Percentiles rank a stretch among this genome's conserved stretches.
phyloP scores from a whole-genome alignment of 2,797 vertebrate genomes.

The Spinus olivaceus region DNA sequence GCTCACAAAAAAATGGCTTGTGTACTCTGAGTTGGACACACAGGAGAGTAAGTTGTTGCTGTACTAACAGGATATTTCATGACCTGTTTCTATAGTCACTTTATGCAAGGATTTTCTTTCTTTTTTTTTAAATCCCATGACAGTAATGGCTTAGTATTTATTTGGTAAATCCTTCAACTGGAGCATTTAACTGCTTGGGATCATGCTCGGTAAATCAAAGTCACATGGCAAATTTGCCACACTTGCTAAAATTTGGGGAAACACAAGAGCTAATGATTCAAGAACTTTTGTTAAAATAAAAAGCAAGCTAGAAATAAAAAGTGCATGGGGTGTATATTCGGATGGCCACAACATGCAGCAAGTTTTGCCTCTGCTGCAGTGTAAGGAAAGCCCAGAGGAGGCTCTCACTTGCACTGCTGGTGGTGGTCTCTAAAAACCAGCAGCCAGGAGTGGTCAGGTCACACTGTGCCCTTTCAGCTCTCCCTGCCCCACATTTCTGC shows the following conservation, averaged over 20 bases:
- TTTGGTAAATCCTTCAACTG: neutral
- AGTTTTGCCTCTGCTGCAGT: neutral
- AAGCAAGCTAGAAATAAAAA: neutral
- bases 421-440: neutral
- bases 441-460: neutral
- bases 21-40: neutral
- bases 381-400: neutral
- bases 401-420: neutral
- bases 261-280: neutral
- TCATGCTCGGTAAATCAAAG: neutral
- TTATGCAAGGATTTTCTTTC: neutral
- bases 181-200: neutral
- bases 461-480: fast-evolving
- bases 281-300: neutral
- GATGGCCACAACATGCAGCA: neutral
- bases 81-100: neutral
- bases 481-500: neutral
- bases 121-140: neutral
- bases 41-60: neutral
- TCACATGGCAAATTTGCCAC: neutral
- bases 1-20: neutral
- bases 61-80: neutral
- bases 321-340: neutral
- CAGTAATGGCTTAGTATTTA: neutral
- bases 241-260: neutral